These are phyloP conservation scores for Dunckerocampus dactyliophorus DNA, from an alignment of 2,113 vertebrate species.

Conservation along the genomic window DNA sequence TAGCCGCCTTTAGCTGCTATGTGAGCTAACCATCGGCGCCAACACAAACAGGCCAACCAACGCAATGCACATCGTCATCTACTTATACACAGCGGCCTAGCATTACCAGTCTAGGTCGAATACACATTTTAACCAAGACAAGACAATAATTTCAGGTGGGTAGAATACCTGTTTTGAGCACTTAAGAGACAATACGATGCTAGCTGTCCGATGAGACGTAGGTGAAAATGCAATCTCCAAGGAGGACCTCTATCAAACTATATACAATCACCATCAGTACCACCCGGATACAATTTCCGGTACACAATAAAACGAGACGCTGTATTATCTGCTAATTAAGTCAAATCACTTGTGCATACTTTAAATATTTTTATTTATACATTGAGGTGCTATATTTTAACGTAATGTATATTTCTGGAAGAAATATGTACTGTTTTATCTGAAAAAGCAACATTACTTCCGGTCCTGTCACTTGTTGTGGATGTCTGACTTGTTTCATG, in stretches of 20 bases:
- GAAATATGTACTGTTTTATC: conserved; percentile 6
- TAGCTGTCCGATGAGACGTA: conserved; percentile 7
- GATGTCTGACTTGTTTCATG: conserved; percentile 22
- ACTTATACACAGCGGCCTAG: not conserved
- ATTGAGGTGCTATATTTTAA: not conserved
- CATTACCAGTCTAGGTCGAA: no score
- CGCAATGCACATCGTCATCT: conserved; percentile 44
- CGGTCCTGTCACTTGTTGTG: not conserved
- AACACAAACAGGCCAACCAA: conserved; percentile 58
- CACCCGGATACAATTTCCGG: conserved; percentile 33
- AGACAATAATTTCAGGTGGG: not conserved
- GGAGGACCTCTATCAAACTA: conserved; percentile 39
- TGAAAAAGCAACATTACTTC: not conserved
- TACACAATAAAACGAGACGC: conserved; percentile 31
- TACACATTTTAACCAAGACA: fast-evolving
- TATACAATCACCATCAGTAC: conserved; percentile 20
- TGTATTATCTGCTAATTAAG: not conserved
- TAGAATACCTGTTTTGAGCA: conserved; percentile 41
- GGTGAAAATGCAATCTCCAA: conserved; percentile 35
- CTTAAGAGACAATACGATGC: conserved; percentile 24
- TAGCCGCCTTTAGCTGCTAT: conserved; percentile 34
- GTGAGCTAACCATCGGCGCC: conserved; percentile 51
- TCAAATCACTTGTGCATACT: not conserved
- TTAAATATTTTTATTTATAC: not conserved
- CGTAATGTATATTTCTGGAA: not conserved